Evolutionary conservation across 2,888 invertebrate species (phyloP).

Genomic region (Heliconius erato): DNA sequence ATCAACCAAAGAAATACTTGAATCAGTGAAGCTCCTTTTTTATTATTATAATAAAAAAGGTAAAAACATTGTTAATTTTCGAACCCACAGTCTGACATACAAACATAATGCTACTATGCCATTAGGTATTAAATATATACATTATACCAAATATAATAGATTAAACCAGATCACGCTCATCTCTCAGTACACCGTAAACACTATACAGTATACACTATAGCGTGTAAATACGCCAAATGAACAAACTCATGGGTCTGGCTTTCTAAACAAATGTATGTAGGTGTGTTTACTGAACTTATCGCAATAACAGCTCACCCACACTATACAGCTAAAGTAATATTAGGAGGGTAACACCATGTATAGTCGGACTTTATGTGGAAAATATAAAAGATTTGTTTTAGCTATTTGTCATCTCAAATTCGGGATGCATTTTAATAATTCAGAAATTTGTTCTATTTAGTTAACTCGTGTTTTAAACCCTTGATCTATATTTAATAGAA

Average conservation of each 20-base stretch:
- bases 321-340: conserved; percentile 38
- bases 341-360: conserved; percentile 8
- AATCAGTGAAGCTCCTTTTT: no score
- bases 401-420: not conserved
- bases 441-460: not conserved
- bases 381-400: not conserved
- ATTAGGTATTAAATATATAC: not conserved
- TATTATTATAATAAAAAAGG: no score
- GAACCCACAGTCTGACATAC: not conserved
- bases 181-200: conserved; percentile 1
- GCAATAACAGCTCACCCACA: conserved; percentile 43
- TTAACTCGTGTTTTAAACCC: not conserved
- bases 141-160: not conserved
- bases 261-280: conserved; percentile 47
- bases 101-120: no score
- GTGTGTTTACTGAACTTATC: conserved; percentile 51
- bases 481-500: not conserved
- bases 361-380: not conserved
- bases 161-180: conserved; percentile 16
- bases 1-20: no score
- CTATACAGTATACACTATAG: conserved; percentile 9
- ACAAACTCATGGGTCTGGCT: conserved; percentile 45
- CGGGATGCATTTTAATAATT: no score
- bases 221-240: conserved; percentile 48
- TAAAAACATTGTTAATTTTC: no score